phyloP scores from a whole-genome alignment of 2,113 vertebrate species.

The Chauna torquata region DNA sequence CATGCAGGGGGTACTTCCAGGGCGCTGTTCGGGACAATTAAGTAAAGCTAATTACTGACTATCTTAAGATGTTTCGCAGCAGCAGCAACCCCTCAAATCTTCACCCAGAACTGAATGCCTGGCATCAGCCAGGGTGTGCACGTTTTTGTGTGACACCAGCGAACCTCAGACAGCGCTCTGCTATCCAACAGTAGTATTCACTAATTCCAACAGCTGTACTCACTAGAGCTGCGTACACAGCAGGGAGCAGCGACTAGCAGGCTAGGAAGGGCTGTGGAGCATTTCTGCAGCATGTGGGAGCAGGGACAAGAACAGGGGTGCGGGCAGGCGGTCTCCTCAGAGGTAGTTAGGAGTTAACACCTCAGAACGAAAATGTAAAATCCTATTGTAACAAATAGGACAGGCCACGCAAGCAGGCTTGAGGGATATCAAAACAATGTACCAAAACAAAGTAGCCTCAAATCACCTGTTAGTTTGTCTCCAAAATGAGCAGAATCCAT shows the following conservation, averaged over 20 bases:
- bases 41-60: background rate
- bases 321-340: background rate
- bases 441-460: no score
- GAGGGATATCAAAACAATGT: background rate
- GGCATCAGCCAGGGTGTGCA: background rate
- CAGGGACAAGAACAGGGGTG: no score
- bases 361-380: background rate
- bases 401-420: background rate
- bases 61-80: background rate
- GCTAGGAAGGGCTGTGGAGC: background rate
- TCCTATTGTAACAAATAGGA: background rate
- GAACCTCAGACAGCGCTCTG: no score
- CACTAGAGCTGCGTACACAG: background rate
- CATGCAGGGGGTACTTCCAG: accelerated
- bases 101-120: accelerated
- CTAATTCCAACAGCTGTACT: no score
- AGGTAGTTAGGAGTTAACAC: background rate
- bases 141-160: no score
- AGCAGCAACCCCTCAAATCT: accelerated
- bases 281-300: no score
- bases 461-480: background rate
- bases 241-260: background rate
- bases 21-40: background rate
- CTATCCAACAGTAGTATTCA: no score
- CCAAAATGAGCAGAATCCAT: no score